Base-by-base conservation (phyloP, 2,113 vertebrate genomes). In the Morone chrysops region DNA sequence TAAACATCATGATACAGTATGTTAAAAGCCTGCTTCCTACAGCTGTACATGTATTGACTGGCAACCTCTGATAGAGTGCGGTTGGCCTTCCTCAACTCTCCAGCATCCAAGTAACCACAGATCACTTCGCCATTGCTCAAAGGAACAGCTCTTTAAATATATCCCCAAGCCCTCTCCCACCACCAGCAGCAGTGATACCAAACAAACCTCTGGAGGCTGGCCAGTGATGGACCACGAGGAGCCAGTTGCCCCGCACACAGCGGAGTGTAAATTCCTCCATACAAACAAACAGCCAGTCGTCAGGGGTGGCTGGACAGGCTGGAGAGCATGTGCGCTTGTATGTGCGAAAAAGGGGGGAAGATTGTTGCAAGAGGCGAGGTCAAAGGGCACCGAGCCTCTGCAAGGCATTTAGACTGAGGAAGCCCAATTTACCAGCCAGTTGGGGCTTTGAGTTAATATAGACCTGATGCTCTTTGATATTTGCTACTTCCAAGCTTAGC, bases 281-380 rank as follows among this genome's bases (percentile, higher is more conserved):
- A 76, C 81, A 91, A 87, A 93, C 85, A 92, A 89, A 89, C 89
- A 90, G 80, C 48, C 76, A 83, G 93, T 89, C 56, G 82, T 85
- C 80, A 88, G 86, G 90, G 87, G 69, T 72, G 80, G 84, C 41
- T 59, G 82, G 77, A 75, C 66, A 43, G 61, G 72, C 62, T 54
- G 68, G 38, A 68, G 71, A 80, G 75, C 71, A 65, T 79, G 59
- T 78, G 70, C 56, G 75, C 36, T 20, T 60, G n/a, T 38, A 6
- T 53, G 77, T 31, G 31, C 4, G 45, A 47, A 47, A 47, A 13
- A 13, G 45, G 45, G 45, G 41, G 73, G 68, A 45, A 62, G 43
- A 59, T 83, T 67, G 82, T 70, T 84, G 68, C 41, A 70, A 78
- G 12, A 56, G 62, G 62, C 54, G 7, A 75, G 89, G 73, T 84